Conservation (phyloP, 2,888 invertebrate species). For the Pomacea canaliculata region DNA sequence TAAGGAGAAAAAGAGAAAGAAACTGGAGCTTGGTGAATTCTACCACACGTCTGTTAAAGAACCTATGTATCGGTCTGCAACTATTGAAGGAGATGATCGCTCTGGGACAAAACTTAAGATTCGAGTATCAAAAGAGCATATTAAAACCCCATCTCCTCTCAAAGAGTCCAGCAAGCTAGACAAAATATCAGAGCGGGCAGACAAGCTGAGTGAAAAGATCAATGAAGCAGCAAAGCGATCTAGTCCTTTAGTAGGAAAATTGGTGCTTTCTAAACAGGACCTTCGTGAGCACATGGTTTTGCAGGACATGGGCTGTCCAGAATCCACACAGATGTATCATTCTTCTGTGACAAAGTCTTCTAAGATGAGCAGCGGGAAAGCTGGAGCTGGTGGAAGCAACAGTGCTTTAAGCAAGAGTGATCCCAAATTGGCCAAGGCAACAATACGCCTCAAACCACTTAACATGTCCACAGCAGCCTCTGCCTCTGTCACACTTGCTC, state of each 20-base stretch:
- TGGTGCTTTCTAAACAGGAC: constrained; percentile 27
- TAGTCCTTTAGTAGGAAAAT: constrained; percentile 29
- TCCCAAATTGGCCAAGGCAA: constrained; percentile 59
- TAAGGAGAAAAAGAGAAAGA: constrained; percentile 55
- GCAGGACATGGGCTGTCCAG: not conserved
- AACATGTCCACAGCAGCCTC: constrained; percentile 74
- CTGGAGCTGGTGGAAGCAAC: constrained; percentile 2
- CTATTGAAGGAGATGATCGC: constrained; percentile 53
- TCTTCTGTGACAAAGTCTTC: constrained; percentile 9
- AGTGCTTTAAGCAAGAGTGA: constrained; percentile 50
- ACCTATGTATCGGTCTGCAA: constrained; percentile 53
- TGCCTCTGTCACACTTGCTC: constrained; percentile 34
- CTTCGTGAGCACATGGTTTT: constrained; percentile 13
- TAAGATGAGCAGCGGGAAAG: constrained; percentile 13
- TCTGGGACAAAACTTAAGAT: constrained; percentile 60
- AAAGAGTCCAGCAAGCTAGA: constrained; percentile 27
- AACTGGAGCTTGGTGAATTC: constrained; percentile 34
- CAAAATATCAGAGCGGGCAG: constrained; percentile 25
- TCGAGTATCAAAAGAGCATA: constrained; percentile 42
- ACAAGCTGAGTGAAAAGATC: constrained; percentile 25
- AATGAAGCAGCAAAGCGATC: constrained; percentile 31
- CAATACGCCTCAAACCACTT: constrained; percentile 74
- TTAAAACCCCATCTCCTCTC: constrained; percentile 20
- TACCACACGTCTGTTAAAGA: constrained; percentile 45
- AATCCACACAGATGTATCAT: not conserved